phyloP scores from a whole-genome alignment of 2,113 vertebrate species.

The Alaudala cheleensis region DNA sequence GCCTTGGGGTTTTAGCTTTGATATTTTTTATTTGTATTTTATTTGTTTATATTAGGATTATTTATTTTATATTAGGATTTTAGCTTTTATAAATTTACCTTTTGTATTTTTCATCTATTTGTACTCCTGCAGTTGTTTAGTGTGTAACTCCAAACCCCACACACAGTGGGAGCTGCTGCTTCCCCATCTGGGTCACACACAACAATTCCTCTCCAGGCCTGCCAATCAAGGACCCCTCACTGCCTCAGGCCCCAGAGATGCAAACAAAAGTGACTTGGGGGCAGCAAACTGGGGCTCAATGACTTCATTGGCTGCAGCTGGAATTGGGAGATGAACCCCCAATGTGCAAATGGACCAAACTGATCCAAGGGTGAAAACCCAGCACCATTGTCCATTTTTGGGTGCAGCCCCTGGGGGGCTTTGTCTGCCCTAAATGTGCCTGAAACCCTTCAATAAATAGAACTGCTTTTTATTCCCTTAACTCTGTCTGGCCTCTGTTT shows the following conservation, averaged over 20 bases:
- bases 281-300: background rate
- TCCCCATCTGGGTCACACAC: background rate
- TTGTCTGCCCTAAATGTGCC: background rate
- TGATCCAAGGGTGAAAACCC: background rate
- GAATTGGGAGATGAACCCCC: background rate
- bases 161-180: background rate
- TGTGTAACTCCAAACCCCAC: background rate
- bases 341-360: background rate
- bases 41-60: background rate
- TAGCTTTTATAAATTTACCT: background rate
- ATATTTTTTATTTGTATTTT: background rate
- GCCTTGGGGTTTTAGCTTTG: background rate
- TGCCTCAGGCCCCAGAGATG: background rate
- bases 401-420: background rate
- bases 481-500: background rate
- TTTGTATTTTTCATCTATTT: accelerated
- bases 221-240: background rate
- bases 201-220: background rate
- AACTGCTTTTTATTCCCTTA: background rate
- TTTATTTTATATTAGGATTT: background rate
- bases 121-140: background rate
- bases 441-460: background rate
- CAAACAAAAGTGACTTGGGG: background rate
- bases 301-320: background rate
- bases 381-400: accelerated